Evolutionary conservation across 2,113 vertebrate species (phyloP).

Genomic region (Misgurnus mizolepis): DNA sequence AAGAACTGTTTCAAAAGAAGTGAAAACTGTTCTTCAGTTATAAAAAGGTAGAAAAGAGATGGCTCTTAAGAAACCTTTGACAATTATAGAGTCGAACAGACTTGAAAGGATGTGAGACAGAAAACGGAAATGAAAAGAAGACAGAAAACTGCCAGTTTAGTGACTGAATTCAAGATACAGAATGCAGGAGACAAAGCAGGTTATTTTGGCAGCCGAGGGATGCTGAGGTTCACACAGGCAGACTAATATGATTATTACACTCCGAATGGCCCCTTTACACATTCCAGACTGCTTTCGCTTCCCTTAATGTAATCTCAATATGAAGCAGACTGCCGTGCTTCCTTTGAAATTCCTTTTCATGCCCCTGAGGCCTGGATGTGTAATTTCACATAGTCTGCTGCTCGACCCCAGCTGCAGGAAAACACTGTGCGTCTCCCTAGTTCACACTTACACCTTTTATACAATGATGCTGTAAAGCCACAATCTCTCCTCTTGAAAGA

Average conservation of each 20-base stretch:
- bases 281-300: conserved; percentile 39
- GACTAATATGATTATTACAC: conserved; percentile 47
- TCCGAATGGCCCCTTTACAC: conserved; percentile 44
- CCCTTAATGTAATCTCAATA: conserved; percentile 42
- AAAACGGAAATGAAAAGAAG: conserved; percentile 28
- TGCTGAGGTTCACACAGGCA: conserved; percentile 4
- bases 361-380: conserved; percentile 30
- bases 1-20: too few relatives aligned
- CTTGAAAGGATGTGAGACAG: not conserved
- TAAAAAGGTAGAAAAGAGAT: too few relatives aligned
- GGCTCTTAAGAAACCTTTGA: too few relatives aligned
- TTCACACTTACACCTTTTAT: conserved; percentile 33
- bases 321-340: conserved; percentile 35
- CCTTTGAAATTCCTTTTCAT: conserved; percentile 37
- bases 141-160: conserved; percentile 16
- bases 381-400: conserved; percentile 37
- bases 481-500: not conserved
- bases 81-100: not conserved
- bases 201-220: conserved; percentile 28
- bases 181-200: conserved; percentile 25
- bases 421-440: conserved; percentile 33
- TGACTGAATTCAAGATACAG: conserved; percentile 13
- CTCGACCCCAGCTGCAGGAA: conserved; percentile 14
- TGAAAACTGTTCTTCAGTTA: too few relatives aligned
- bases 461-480: conserved; percentile 35